Evolutionary conservation across 2,113 vertebrate genomes (phyloP).

Genomic region (Otocyon megalotis): DNA sequence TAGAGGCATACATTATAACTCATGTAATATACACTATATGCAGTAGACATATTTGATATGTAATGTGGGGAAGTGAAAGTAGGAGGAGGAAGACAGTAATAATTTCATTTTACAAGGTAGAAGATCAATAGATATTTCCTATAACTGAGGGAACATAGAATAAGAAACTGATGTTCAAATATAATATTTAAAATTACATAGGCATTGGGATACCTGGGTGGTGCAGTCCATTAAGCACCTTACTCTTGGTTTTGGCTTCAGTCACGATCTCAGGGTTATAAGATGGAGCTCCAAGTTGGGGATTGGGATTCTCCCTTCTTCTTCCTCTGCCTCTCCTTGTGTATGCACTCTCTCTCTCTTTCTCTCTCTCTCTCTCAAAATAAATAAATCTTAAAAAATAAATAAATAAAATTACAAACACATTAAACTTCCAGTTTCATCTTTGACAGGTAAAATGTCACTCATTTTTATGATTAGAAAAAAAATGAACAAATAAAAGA

Average conservation of each 20-base stretch:
- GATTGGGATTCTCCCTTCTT: not conserved
- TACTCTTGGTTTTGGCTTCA: not conserved
- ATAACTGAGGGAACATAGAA: not conserved
- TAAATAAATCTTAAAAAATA: not conserved
- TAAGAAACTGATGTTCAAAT: not conserved
- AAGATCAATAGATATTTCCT: not conserved
- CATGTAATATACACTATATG: not conserved
- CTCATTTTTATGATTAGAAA: not conserved
- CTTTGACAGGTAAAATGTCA: not conserved
- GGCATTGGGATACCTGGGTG: not conserved
- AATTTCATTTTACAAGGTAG: not conserved
- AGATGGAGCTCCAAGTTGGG: too few species aligned
- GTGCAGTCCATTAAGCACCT: not conserved
- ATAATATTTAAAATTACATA: not conserved
- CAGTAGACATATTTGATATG: not conserved
- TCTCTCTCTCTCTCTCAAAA: not conserved
- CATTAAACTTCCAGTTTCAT: not conserved
- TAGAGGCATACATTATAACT: fast-evolving
- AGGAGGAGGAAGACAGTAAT: not conserved
- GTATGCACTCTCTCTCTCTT: too few species aligned
- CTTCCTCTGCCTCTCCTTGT: not conserved
- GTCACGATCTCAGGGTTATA: not conserved
- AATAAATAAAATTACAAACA: not conserved
- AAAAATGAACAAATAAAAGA: not conserved
- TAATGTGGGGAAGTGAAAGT: not conserved